Evolutionary conservation across 2,797 vertebrate species (phyloP), one percentile per base, ranked within the genome.

Genomic region (Halcyon chelicuti): DNA sequence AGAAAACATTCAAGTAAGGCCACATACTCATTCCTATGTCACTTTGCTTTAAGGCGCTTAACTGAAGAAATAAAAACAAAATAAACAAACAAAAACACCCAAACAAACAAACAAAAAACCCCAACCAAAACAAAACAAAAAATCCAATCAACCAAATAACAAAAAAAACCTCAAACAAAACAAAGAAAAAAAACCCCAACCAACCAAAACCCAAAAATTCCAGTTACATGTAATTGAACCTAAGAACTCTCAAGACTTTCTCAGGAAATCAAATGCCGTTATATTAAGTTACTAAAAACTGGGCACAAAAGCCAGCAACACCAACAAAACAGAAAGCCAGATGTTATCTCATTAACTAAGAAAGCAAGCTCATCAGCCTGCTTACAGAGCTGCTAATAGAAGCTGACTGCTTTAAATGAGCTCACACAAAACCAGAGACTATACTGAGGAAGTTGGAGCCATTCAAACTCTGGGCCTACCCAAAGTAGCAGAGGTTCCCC

Each of bases 301-400:
- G 4, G 3, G 12, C 16, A 94, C 73, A 91, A 83, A 86, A 91
- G 31, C 9, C 70, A 86, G 46, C 29, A 88, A 66, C 71, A 78
- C 3, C 0, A 1, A 87, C 0, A 0, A 40, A 83, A 63, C 18
- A 63, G 31, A 85, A 88, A 93, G 19, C 1, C 57, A 83, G 29
- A 29, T 33, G 2, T 31, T 76, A 78, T 44, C 54, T 31, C 40
- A 65, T 15, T 35, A 88, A 51, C 25, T 55, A 73, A 60, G 39
- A 42, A 72, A 58, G 31, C 0, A 89, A 89, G n/a, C 33, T 58
- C 70, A 73, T 10, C 18, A 25, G 52, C n/a, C 26, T 67, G 47
- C 33, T 78, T 54, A 72, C 9, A 58, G 16, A 78, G 21, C 1
- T 63, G 39, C 33, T 78, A n/a, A 33, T 29, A 84, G 78, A 91